phyloP scores from a whole-genome alignment of 2,888 invertebrate species.

The Podabrus alpinus region DNA sequence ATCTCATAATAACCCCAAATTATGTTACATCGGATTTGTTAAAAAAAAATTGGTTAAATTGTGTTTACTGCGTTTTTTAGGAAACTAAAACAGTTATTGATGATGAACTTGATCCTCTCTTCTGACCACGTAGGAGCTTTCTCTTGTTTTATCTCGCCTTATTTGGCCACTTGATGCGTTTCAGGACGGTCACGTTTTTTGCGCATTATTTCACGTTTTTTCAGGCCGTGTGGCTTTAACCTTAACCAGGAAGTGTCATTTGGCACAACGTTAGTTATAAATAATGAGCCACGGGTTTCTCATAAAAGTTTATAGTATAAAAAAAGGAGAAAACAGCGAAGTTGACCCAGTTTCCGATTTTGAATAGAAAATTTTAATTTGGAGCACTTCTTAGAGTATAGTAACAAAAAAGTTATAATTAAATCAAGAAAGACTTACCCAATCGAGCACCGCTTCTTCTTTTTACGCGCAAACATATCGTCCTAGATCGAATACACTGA shows the following conservation, averaged over 20 bases:
- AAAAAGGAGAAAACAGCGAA: not conserved
- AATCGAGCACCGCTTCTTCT: slow-evolving; percentile 84
- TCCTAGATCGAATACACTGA: slow-evolving; percentile 94
- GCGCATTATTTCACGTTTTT: not conserved
- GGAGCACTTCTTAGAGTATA: too few species aligned
- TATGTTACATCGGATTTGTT: not conserved
- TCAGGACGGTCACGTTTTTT: not conserved
- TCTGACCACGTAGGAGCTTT: not conserved
- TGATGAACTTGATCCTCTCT: not conserved
- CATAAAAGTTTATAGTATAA: not conserved
- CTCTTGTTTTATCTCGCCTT: not conserved
- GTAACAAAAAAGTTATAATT: too few species aligned
- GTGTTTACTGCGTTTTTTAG: not conserved
- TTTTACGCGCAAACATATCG: slow-evolving; percentile 92
- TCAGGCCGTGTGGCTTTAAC: not conserved
- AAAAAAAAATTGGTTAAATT: not conserved
- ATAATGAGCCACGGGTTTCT: not conserved
- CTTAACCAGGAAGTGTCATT: not conserved
- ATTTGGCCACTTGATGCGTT: not conserved
- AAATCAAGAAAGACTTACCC: slow-evolving; percentile 67
- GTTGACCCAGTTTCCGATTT: not conserved
- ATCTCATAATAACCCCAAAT: not conserved
- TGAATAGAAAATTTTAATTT: not conserved
- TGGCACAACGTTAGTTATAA: not conserved
- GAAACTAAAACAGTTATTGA: not conserved